Evolutionary conservation across 35 echinoderm and acorn worm genomes (phyloP).

Genomic region (Apostichopus japonicus): DNA sequence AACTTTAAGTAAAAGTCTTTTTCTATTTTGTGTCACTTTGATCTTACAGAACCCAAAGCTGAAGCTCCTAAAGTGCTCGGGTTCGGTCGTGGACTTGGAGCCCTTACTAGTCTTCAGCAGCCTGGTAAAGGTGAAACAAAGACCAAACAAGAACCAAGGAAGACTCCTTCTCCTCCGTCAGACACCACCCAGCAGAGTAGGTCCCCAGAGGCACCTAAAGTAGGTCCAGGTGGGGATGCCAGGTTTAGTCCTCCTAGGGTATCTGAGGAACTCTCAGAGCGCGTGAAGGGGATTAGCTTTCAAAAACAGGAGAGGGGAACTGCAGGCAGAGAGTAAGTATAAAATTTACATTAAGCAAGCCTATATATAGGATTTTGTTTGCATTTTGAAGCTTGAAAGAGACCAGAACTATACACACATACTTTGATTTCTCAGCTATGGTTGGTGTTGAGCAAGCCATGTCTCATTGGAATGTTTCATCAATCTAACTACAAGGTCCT

Average conservation of each 20-base stretch:
- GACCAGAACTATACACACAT: too few relatives aligned
- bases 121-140: conserved; percentile 10
- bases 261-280: neutral
- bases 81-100: conserved; percentile 40
- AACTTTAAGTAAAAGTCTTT: too few relatives aligned
- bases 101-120: conserved; percentile 3
- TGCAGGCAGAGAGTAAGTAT: neutral
- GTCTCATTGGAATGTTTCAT: too few relatives aligned
- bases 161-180: conserved; percentile 26
- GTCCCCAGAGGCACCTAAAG: conserved; percentile 2
- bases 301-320: conserved; percentile 9
- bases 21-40: too few relatives aligned
- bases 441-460: too few relatives aligned
- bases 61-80: conserved; percentile 17
- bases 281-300: neutral
- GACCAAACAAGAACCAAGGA: neutral
- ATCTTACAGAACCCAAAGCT: neutral
- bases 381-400: too few relatives aligned
- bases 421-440: too few relatives aligned
- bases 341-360: too few relatives aligned
- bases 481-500: too few relatives aligned
- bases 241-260: neutral
- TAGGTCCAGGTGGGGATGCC: conserved; percentile 25
- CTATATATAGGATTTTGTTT: too few relatives aligned
- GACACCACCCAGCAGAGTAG: neutral